These are phyloP conservation scores for Siniperca knerii DNA, from an alignment of 2,113 vertebrate species.

Conservation along the genomic window DNA sequence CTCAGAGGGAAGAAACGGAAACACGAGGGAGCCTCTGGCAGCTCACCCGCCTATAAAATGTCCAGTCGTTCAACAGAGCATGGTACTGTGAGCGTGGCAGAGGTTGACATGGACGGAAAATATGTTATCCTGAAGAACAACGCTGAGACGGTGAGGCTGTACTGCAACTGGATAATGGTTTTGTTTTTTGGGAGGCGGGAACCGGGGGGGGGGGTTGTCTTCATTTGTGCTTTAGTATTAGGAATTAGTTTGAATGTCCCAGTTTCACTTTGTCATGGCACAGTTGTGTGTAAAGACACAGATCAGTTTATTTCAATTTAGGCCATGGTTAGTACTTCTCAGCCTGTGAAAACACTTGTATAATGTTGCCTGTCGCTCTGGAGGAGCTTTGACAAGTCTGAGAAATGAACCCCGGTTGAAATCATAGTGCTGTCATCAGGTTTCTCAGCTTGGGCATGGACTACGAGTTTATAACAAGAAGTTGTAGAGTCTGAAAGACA, in stretches of 20 bases:
- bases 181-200: not conserved
- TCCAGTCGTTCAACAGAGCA: slow-evolving; percentile 76
- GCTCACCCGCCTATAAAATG: slow-evolving; percentile 72
- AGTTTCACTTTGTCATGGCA: not conserved
- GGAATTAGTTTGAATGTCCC: not conserved
- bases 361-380: not conserved
- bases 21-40: slow-evolving; percentile 70
- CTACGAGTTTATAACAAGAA: not conserved
- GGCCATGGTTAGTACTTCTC: too few species aligned
- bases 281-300: not conserved
- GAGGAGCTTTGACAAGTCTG: not conserved
- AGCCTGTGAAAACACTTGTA: too few species aligned
- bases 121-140: slow-evolving; percentile 88
- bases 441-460: not conserved
- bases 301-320: not conserved
- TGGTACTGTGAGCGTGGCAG: slow-evolving; percentile 84
- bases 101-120: slow-evolving; percentile 86
- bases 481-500: not conserved
- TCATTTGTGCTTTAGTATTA: not conserved
- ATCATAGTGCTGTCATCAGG: not conserved
- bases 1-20: slow-evolving; percentile 86
- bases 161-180: not conserved
- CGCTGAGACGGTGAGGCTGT: slow-evolving; percentile 77
- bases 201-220: too few species aligned
- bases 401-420: not conserved